Base-by-base conservation (phyloP, 2,888 invertebrate species). In the Anagyrus pseudococci region DNA sequence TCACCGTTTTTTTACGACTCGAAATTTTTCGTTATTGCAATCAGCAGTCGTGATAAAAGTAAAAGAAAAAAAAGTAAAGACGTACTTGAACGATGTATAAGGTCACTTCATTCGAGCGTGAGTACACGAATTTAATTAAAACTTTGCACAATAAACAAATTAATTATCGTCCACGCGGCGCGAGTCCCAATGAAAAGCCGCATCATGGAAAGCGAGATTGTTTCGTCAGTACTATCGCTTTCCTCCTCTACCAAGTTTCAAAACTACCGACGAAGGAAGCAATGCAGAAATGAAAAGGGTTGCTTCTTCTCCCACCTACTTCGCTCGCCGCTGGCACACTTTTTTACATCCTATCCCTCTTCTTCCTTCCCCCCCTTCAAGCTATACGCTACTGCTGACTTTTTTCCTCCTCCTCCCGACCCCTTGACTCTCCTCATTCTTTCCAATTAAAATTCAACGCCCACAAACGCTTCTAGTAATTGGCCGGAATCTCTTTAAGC, bases 361-460 rank as follows among this genome's bases (percentile, higher is more conserved):
- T 6, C 15, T 19, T 33, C 19, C 20, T 33, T 33, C 50, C 29
- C 17, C 2, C 29, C 10, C 19, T 37, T 17, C 48, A 1, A 29
- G n/a, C n/a, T n/a, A n/a, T n/a, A n/a, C n/a, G n/a, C n/a, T n/a
- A n/a, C n/a, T n/a, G n/a, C n/a, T n/a, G n/a, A n/a, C 15, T 37
- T 29, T 37, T 40, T 43, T 19, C 26, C 20, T 47, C 22, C 22
- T 23, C 47, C 13, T 37, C 23, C 40, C 48, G 7, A 4, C 23
- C n/a, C n/a, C n/a, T n/a, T n/a, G n/a, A n/a, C n/a, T n/a, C n/a
- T 41, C 54, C 19, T 54, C 56, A 47, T 64, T 52, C 58, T 55
- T 73, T 74, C 74, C 78, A 78, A 79, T 80, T 80, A 79, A 80
- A 79, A 80, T 79, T 80, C 80, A 78, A 75, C 77, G 74, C 71